Conservation (phyloP, 2,797 vertebrate species). For the Characodon lateralis region DNA sequence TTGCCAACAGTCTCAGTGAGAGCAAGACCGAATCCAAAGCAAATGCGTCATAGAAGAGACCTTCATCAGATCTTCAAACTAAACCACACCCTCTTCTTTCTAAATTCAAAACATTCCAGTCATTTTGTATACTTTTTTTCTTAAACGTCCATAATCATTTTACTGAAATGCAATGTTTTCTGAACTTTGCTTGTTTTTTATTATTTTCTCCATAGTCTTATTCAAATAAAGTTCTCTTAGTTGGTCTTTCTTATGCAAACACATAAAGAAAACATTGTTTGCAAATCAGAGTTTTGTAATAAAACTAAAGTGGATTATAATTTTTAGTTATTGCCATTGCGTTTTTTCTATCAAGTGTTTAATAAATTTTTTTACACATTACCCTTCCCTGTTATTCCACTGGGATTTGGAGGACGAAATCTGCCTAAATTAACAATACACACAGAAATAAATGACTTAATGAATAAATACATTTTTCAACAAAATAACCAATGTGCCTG, state of each 20-base stretch:
- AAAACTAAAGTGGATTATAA: constrained; percentile 16
- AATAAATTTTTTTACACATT: not conserved
- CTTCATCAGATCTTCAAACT: constrained; percentile 16
- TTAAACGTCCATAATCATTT: constrained; percentile 21
- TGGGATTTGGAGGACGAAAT: not conserved
- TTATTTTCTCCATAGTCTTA: constrained; percentile 7
- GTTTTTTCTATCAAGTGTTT: not conserved
- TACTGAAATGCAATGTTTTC: constrained; percentile 15
- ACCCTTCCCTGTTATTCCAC: not conserved
- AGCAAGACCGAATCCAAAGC: constrained; percentile 10
- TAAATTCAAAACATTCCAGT: constrained; percentile 26
- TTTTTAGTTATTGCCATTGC: not conserved
- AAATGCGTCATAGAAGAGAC: constrained; percentile 37
- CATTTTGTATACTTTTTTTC: not conserved
- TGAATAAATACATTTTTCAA: not conserved
- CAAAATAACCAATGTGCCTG: not conserved
- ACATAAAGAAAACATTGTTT: constrained; percentile 33
- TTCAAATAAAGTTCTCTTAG: constrained; percentile 51
- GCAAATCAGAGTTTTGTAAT: constrained; percentile 68
- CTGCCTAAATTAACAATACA: not conserved
- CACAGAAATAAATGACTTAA: not conserved
- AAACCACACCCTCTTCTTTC: not conserved
- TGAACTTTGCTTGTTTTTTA: constrained; percentile 6
- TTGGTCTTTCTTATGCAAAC: constrained; percentile 28
- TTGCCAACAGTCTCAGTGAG: constrained; percentile 70